Base-by-base conservation (phyloP, 2,797 vertebrate species). In the Hapalemur alaotrensis region DNA sequence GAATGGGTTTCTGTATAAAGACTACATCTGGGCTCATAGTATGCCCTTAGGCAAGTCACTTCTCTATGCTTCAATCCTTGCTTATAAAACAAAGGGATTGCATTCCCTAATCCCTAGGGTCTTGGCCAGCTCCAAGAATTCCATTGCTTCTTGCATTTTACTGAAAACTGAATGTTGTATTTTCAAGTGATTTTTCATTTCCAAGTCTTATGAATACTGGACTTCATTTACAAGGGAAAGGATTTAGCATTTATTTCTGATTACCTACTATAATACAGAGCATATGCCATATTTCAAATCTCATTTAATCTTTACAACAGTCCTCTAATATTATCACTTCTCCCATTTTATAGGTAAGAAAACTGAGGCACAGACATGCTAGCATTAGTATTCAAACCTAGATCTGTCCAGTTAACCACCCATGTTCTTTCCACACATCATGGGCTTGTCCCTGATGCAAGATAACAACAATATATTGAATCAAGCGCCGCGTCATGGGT, bases 221-320 rank as follows among this genome's bases (percentile, higher is more conserved):
- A 28, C 83, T 90, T 85, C 46, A n/a, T 46, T 95, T 57, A 89
- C 54, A 70, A 76, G 73, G 11, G 50, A 35, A 86, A 92, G 38
- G 67, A 70, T 20, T 84, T 32, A 76, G 38, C 82, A 38, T 69
- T 82, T 38, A 25, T 30, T 82, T 87, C 61, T 63, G 32, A 72
- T 28, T 46, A 63, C 25, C 69, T 63, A 35, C 63, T 69, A 9
- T 10, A 25, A 7, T 17, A 69, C 50, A 80, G 7, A 81, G 48
- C 43, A 35, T 20, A 57, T 0, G 41, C n/a, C 46, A 1, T 4
- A 80, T 46, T 79, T 86, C 22, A 18, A 28, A n/a, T 35, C 35
- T 94, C 82, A 79, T 75, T 57, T 76, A 84, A 54, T 73, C 17
- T 28, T 72, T 63, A 65, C 41, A 87, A 13, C 18, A 17, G 22